phyloP scores from a whole-genome alignment of 2,888 invertebrate species.

The Tubiluchus corallicola region DNA sequence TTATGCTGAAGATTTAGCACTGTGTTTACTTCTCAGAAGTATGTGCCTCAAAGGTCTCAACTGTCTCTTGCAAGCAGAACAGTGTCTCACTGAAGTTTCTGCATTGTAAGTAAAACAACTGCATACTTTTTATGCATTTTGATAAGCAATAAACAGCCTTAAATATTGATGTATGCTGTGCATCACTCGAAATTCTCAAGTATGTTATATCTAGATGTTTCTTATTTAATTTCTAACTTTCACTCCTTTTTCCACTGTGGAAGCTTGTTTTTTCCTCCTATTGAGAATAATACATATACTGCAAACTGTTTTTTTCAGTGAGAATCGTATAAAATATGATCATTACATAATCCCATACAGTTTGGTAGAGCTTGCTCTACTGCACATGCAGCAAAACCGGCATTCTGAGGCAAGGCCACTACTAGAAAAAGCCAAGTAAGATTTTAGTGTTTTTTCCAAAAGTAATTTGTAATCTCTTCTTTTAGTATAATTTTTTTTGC shows the following conservation, averaged over 20 bases:
- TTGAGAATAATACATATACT: too few species aligned
- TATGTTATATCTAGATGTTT: too few species aligned
- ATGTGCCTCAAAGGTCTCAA: slow-evolving; percentile 60
- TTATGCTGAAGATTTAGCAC: slow-evolving; percentile 35
- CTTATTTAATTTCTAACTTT: too few species aligned
- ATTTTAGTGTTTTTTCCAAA: too few species aligned
- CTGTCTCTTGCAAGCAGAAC: slow-evolving; percentile 53
- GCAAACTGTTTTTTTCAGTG: too few species aligned
- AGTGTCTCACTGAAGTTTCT: slow-evolving; percentile 45
- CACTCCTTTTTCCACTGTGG: too few species aligned
- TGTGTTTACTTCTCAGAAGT: slow-evolving; percentile 59
- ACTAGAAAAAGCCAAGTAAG: slow-evolving; percentile 65
- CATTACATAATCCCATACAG: slow-evolving; percentile 67
- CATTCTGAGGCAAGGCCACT: slow-evolving; percentile 45
- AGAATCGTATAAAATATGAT: slow-evolving; percentile 50
- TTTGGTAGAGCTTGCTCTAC: slow-evolving; percentile 60
- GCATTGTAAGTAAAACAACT: slow-evolving; percentile 30
- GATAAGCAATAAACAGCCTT: too few species aligned
- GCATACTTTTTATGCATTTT: neutral
- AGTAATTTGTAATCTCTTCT: too few species aligned
- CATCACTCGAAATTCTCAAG: too few species aligned
- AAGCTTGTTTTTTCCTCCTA: too few species aligned
- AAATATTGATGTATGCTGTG: too few species aligned
- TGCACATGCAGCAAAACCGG: slow-evolving; percentile 50
- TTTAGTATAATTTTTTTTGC: too few species aligned